phyloP scores from a whole-genome alignment of 1,140 invertebrate genomes.

The Hylaeus anthracinus region DNA sequence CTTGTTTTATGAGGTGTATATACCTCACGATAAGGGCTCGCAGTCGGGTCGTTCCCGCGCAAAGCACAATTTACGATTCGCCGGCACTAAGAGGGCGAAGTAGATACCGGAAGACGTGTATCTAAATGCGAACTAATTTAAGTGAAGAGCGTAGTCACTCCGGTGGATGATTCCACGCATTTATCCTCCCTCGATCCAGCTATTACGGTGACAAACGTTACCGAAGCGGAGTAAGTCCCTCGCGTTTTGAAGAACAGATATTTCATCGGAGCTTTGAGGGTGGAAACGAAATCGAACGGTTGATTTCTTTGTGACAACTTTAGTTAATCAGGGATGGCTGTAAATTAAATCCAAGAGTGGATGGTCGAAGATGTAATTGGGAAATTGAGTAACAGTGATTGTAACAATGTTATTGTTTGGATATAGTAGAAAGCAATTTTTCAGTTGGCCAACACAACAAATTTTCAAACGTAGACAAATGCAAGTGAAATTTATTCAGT shows the following conservation, averaged over 20 bases:
- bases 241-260: not conserved
- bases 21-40: constrained; percentile 58
- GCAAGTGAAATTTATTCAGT: too few relatives aligned
- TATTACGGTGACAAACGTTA: not conserved
- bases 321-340: too few relatives aligned
- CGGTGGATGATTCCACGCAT: constrained; percentile 12
- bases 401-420: too few relatives aligned
- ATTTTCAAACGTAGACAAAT: too few relatives aligned
- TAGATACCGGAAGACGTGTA: constrained; percentile 8
- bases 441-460: too few relatives aligned
- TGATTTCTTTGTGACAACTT: not conserved
- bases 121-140: constrained; percentile 52
- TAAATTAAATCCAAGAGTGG: too few relatives aligned
- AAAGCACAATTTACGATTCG: constrained; percentile 49
- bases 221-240: not conserved
- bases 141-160: constrained; percentile 31
- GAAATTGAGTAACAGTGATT: too few relatives aligned
- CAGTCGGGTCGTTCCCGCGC: constrained; percentile 27
- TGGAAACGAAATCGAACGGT: not conserved
- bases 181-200: not conserved
- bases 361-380: too few relatives aligned
- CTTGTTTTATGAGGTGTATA: constrained; percentile 59
- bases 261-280: not conserved
- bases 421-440: too few relatives aligned
- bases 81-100: not conserved